Evolutionary conservation across 2,888 invertebrate species (phyloP).

Genomic region (Chrysolina oricalcia): DNA sequence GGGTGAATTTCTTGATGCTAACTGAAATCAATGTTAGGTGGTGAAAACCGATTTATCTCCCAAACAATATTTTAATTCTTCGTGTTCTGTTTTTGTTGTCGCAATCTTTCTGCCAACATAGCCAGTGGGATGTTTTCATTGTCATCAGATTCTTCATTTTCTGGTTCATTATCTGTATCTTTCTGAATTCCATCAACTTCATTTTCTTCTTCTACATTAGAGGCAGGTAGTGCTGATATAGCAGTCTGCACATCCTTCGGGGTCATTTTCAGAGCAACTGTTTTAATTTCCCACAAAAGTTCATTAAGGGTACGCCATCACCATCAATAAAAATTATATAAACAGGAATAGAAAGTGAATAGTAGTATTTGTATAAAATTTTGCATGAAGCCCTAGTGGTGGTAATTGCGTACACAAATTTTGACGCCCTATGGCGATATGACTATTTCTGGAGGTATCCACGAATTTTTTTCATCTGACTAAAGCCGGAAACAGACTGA

Average conservation of each 20-base stretch:
- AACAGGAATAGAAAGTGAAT: too few species aligned
- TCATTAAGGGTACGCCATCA: background rate
- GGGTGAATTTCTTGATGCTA: background rate
- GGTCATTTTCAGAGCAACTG: background rate
- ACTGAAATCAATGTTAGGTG: background rate
- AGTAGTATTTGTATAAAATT: background rate
- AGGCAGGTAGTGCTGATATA: background rate
- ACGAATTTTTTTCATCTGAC: background rate
- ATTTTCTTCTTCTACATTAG: constrained; percentile 8
- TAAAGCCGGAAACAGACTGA: background rate
- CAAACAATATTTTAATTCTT: too few species aligned
- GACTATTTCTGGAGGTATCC: background rate
- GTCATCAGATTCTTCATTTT: constrained; percentile 12
- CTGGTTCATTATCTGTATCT: background rate
- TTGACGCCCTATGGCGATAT: background rate
- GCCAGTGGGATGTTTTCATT: background rate
- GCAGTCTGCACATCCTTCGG: background rate
- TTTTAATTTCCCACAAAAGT: background rate
- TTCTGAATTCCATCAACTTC: background rate
- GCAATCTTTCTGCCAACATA: background rate
- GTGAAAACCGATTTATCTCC: background rate
- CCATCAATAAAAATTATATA: background rate
- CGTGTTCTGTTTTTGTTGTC: background rate
- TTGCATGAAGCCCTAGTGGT: constrained; percentile 14
- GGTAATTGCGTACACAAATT: constrained; percentile 8